A percentile compares a stretch with the other conserved stretches of the same genome.
These are phyloP conservation scores for Melanotaenia pygmaea DNA, from an alignment of 2,797 vertebrate species.

Conservation along the genomic window DNA sequence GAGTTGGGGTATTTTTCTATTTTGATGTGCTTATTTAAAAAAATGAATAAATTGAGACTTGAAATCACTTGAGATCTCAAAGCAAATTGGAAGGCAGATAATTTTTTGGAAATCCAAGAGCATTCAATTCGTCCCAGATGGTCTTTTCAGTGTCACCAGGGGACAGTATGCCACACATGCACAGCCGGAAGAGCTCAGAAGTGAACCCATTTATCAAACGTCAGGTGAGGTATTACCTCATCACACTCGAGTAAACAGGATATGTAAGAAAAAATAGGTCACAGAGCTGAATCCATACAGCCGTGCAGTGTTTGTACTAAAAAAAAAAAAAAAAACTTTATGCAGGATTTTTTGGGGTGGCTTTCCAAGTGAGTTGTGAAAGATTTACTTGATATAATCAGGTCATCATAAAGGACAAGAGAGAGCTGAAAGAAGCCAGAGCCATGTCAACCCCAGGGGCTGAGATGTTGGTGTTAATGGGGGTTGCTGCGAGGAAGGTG, in stretches of 20 bases:
- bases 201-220: slow-evolving; percentile 16
- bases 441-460: background rate
- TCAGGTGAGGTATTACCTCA: slow-evolving; percentile 26
- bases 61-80: background rate
- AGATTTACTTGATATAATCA: slow-evolving; percentile 17
- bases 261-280: slow-evolving; percentile 33
- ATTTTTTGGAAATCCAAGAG: background rate
- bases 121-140: background rate
- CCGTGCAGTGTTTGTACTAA: background rate
- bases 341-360: background rate
- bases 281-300: background rate
- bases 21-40: background rate
- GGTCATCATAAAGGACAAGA: slow-evolving; percentile 38
- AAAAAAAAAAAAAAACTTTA: background rate
- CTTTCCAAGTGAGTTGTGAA: slow-evolving; percentile 2
- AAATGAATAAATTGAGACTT: background rate
- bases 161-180: slow-evolving; percentile 2
- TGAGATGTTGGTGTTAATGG: slow-evolving; percentile 16
- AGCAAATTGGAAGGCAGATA: background rate
- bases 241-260: slow-evolving; percentile 10
- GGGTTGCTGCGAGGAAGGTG: slow-evolving; percentile 43
- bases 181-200: slow-evolving; percentile 1
- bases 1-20: background rate
- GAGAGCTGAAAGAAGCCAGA: slow-evolving; percentile 18
- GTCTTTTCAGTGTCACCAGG: background rate